These are phyloP conservation scores for Torymus aiolomorphi DNA, from an alignment of 2,888 invertebrate genomes.

Conservation along the genomic window DNA sequence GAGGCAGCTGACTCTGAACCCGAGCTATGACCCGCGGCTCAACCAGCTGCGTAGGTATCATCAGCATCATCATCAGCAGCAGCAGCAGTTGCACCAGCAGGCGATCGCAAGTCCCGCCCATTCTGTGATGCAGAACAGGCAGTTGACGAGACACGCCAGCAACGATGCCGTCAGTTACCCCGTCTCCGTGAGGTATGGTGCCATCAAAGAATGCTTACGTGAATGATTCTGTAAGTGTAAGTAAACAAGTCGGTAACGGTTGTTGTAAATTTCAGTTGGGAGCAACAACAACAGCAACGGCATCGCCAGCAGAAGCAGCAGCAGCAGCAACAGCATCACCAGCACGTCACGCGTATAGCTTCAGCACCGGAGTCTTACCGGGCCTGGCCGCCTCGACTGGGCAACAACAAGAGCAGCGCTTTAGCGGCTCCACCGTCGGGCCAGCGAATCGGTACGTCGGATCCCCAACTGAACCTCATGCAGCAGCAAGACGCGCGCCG, in stretches of 20 bases:
- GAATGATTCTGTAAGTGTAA: too few species aligned
- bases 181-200: slow-evolving; percentile 13
- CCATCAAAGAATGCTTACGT: too few species aligned
- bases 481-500: slow-evolving; percentile 82
- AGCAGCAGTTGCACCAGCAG: slow-evolving; percentile 65
- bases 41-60: slow-evolving; percentile 75
- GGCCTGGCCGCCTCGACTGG: slow-evolving; percentile 76
- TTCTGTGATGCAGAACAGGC: slow-evolving; percentile 67
- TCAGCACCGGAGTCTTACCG: slow-evolving; percentile 83
- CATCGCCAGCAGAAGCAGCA: slow-evolving; percentile 75
- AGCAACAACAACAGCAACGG: slow-evolving; percentile 71
- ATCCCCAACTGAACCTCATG: slow-evolving; percentile 81
- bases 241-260: background rate
- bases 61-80: slow-evolving; percentile 61
- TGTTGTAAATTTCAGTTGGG: slow-evolving; percentile 66
- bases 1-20: slow-evolving; percentile 89
- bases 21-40: slow-evolving; percentile 85
- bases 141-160: slow-evolving; percentile 70
- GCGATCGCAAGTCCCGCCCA: slow-evolving; percentile 63
- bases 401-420: slow-evolving; percentile 61
- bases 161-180: slow-evolving; percentile 62
- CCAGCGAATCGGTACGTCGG: slow-evolving; percentile 77
- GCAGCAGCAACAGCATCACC: slow-evolving; percentile 76
- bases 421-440: slow-evolving; percentile 59
- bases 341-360: slow-evolving; percentile 84